A percentile compares a stretch with the other conserved stretches of the same genome.
phyloP scores from a whole-genome alignment of 64 coral and sea anemone genomes.

The Actinia equina region DNA sequence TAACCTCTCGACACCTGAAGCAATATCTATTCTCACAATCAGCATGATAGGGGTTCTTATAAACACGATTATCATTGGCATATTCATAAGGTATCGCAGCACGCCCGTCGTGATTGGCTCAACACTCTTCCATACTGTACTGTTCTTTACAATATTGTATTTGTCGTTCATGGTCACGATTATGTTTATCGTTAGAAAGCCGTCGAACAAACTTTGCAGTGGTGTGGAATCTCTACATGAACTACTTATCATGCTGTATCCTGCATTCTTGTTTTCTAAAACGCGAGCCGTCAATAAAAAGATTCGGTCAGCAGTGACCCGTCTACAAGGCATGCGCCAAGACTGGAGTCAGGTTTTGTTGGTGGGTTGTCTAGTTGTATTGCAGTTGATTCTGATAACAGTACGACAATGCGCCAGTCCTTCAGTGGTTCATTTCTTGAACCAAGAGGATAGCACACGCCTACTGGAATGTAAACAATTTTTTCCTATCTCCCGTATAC shows the following conservation, averaged over 20 bases:
- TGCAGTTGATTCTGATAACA: slow-evolving; percentile 62
- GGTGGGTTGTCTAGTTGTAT: slow-evolving; percentile 20
- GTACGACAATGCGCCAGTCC: slow-evolving; percentile 45
- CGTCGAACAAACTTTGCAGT: slow-evolving; percentile 52
- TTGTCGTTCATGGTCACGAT: slow-evolving; percentile 52
- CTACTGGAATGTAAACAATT: slow-evolving; percentile 61
- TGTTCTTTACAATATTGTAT: slow-evolving; percentile 53
- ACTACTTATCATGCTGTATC: slow-evolving; percentile 43
- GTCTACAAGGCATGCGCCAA: slow-evolving; percentile 19
- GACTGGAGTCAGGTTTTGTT: slow-evolving; percentile 34
- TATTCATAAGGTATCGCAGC: slow-evolving; percentile 24
- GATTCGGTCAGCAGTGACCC: slow-evolving; percentile 49
- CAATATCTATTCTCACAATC: slow-evolving; percentile 49
- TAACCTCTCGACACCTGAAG: slow-evolving; percentile 25
- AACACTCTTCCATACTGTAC: slow-evolving; percentile 17
- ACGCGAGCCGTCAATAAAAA: slow-evolving; percentile 50
- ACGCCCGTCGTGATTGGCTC: slow-evolving; percentile 67
- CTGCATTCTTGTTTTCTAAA: slow-evolving; percentile 66
- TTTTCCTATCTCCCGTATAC: slow-evolving; percentile 44
- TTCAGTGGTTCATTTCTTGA: slow-evolving; percentile 42
- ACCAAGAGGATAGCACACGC: slow-evolving; percentile 54
- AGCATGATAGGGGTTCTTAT: slow-evolving; percentile 53
- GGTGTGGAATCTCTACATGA: slow-evolving; percentile 27
- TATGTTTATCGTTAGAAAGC: slow-evolving; percentile 38
- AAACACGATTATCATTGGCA: slow-evolving; percentile 19